Conservation (phyloP, 2,797 vertebrate genomes). For the Melanotaenia trifasciata region DNA sequence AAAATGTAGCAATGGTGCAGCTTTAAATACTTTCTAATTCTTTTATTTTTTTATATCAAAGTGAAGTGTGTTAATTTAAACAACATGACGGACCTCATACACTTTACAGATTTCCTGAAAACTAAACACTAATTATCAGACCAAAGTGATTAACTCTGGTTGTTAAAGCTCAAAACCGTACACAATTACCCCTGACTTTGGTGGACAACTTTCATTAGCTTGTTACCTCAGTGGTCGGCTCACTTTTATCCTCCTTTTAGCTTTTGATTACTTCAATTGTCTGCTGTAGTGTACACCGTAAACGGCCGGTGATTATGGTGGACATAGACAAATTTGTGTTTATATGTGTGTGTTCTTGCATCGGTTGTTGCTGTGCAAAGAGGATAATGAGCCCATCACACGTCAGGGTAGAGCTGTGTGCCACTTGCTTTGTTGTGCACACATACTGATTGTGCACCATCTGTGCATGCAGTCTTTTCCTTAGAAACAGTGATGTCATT, state of each 20-base stretch:
- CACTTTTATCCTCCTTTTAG: constrained; percentile 45
- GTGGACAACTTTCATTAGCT: constrained; percentile 58
- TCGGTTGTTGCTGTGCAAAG: constrained; percentile 63
- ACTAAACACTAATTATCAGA: constrained; percentile 67
- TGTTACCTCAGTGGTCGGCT: constrained; percentile 48
- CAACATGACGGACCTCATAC: constrained; percentile 68
- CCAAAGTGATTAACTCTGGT: constrained; percentile 62
- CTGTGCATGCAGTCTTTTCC: constrained; percentile 54
- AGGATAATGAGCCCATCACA: constrained; percentile 72
- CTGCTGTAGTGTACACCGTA: constrained; percentile 18
- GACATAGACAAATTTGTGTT: constrained; percentile 11
- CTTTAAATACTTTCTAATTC: too few species aligned
- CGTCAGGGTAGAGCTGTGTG: constrained; percentile 47
- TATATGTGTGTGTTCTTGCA: constrained; percentile 36
- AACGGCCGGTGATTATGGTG: constrained; percentile 23
- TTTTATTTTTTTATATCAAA: constrained; percentile 41
- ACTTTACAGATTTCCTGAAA: constrained; percentile 75
- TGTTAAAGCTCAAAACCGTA: constrained; percentile 56
- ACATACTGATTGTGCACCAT: constrained; percentile 47
- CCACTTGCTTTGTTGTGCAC: constrained; percentile 4
- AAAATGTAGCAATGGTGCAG: not conserved
- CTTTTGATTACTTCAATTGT: constrained; percentile 38
- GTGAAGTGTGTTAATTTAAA: constrained; percentile 62
- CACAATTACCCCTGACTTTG: constrained; percentile 57
- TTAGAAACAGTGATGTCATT: constrained; percentile 55